Percentiles rank a stretch among this genome's conserved stretches.
phyloP scores from a whole-genome alignment of 2,113 vertebrate genomes.

The Psilopsiagon aymara region DNA sequence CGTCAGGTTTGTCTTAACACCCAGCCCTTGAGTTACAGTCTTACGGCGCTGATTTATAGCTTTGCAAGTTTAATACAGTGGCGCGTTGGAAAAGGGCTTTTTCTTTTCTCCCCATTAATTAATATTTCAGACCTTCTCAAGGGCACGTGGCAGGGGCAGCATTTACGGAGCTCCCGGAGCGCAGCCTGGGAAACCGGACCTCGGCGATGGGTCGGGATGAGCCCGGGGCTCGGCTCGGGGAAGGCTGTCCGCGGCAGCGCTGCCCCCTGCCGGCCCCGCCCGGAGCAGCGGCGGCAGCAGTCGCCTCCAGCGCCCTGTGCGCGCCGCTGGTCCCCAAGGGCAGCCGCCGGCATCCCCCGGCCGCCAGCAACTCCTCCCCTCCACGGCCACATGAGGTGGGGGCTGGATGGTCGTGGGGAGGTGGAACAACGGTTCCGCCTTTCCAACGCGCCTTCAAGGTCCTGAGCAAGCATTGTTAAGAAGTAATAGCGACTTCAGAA shows the following conservation, averaged over 20 bases:
- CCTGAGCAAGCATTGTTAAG: fast-evolving
- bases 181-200: not conserved
- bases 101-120: not conserved
- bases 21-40: constrained; percentile 36
- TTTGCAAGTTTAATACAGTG: constrained; percentile 51
- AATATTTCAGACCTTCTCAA: not conserved
- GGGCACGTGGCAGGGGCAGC: not conserved
- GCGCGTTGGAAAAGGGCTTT: not conserved
- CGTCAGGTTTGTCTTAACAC: constrained; percentile 9
- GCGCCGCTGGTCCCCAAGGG: too few species aligned
- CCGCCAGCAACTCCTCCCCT: not conserved
- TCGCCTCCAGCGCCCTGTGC: not conserved
- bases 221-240: not conserved
- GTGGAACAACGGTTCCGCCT: fast-evolving
- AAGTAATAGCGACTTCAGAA: fast-evolving
- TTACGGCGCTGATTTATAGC: constrained; percentile 53
- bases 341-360: not conserved
- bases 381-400: not conserved
- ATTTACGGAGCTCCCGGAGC: not conserved
- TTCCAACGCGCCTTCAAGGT: fast-evolving
- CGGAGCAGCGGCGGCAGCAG: not conserved
- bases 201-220: not conserved
- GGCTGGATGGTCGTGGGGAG: not conserved
- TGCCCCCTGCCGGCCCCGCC: not conserved
- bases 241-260: not conserved